Evolutionary conservation across 2,888 invertebrate genomes (phyloP).

Genomic region (Drosophila bunnanda): DNA sequence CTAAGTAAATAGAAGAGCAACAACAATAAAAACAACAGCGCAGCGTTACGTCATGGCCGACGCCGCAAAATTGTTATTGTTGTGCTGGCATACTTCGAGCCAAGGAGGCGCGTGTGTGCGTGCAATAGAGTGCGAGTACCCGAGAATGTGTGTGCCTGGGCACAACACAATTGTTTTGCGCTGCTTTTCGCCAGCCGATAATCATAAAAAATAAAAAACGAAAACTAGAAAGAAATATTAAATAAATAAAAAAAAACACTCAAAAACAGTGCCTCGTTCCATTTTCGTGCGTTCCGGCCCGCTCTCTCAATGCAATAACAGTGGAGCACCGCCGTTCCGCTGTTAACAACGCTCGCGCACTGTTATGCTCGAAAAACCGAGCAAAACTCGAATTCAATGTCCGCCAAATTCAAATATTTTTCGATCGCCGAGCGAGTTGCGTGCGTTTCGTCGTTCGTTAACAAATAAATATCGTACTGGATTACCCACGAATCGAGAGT

Average conservation of each 20-base stretch:
- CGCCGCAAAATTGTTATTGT: slow-evolving; percentile 59
- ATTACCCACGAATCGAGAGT: neutral
- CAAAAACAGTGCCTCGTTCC: slow-evolving; percentile 46
- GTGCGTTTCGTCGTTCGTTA: slow-evolving; percentile 13
- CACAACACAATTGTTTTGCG: slow-evolving; percentile 71
- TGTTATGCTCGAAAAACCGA: slow-evolving; percentile 3
- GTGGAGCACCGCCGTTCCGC: slow-evolving; percentile 10
- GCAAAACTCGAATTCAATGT: slow-evolving; percentile 2
- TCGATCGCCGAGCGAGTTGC: slow-evolving; percentile 7
- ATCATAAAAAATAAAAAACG: slow-evolving; percentile 69
- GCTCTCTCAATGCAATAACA: slow-evolving; percentile 1
- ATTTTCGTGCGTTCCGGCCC: slow-evolving; percentile 34
- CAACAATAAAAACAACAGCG: slow-evolving; percentile 21
- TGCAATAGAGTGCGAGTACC: slow-evolving; percentile 1
- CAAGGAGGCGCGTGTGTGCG: neutral
- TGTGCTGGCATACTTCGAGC: slow-evolving; percentile 37
- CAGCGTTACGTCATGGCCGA: slow-evolving; percentile 46
- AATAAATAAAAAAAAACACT: slow-evolving; percentile 37
- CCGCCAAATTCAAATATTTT: slow-evolving; percentile 7
- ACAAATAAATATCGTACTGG: slow-evolving; percentile 12
- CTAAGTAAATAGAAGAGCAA: slow-evolving; percentile 20
- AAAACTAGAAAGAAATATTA: slow-evolving; percentile 16
- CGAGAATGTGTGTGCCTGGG: slow-evolving; percentile 49
- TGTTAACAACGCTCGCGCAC: neutral
- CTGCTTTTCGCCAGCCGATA: slow-evolving; percentile 55